A percentile compares a stretch with the other conserved stretches of the same genome.
These are phyloP conservation scores for Myotis daubentonii DNA, from an alignment of 2,797 vertebrate genomes.

Conservation along the genomic window DNA sequence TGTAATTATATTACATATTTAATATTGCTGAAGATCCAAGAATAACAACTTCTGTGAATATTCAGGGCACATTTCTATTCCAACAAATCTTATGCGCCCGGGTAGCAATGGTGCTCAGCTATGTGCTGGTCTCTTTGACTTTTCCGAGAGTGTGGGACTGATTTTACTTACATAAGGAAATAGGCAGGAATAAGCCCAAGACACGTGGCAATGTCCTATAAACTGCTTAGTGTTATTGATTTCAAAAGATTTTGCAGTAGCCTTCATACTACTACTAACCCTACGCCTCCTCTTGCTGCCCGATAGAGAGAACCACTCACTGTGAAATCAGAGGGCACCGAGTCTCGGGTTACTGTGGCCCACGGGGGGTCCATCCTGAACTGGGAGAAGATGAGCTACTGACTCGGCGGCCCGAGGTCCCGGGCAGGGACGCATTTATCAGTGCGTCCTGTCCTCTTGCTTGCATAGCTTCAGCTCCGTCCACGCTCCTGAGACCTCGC, in stretches of 20 bases:
- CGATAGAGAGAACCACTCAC: neutral
- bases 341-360: neutral
- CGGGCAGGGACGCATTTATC: neutral
- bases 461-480: neutral
- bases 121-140: neutral
- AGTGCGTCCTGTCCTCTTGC: neutral
- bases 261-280: neutral
- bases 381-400: neutral
- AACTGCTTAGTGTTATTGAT: neutral
- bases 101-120: neutral
- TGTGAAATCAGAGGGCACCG: neutral
- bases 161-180: conserved; percentile 3
- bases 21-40: neutral
- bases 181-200: neutral
- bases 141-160: conserved; percentile 25
- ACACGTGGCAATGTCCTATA: neutral
- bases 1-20: conserved; percentile 10
- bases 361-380: neutral
- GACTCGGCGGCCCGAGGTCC: neutral
- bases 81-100: neutral
- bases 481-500: neutral
- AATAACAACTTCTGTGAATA: conserved; percentile 38
- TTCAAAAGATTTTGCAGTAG: neutral
- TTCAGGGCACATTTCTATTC: conserved; percentile 11
- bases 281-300: neutral